Percentiles rank a stretch among this genome's conserved stretches.
Evolutionary conservation across 2,888 invertebrate species (phyloP).

Genomic region (Thera britannica): DNA sequence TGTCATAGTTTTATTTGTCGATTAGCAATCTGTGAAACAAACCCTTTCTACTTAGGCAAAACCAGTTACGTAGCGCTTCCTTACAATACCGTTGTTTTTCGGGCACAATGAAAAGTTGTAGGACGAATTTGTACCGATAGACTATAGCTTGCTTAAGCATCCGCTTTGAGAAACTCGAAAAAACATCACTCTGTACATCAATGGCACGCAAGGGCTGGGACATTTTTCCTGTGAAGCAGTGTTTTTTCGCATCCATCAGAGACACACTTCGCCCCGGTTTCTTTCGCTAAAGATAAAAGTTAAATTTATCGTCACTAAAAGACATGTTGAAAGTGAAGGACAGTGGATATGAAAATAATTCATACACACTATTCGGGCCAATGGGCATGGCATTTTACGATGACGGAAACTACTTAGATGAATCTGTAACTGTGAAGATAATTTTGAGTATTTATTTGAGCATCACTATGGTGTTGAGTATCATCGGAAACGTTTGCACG

Average conservation of each 20-base stretch:
- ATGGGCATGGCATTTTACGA: constrained; percentile 66
- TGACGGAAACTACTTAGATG: constrained; percentile 67
- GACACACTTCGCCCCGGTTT: constrained; percentile 39
- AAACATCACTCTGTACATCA: constrained; percentile 50
- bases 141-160: neutral
- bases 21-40: no score
- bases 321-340: constrained; percentile 45
- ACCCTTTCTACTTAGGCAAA: no score
- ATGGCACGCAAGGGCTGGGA: constrained; percentile 8
- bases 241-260: constrained; percentile 48
- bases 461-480: constrained; percentile 87
- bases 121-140: no score
- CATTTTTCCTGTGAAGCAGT: constrained; percentile 49
- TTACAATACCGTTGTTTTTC: no score
- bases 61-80: no score
- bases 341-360: constrained; percentile 57
- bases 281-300: constrained; percentile 5
- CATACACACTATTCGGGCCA: constrained; percentile 67
- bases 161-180: constrained; percentile 1
- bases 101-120: no score
- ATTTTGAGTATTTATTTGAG: constrained; percentile 82
- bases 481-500: constrained; percentile 90
- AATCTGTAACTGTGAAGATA: constrained; percentile 84
- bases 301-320: constrained; percentile 3
- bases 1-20: no score